These are phyloP conservation scores for Cottus gobio DNA, from an alignment of 2,113 vertebrate species.

Conservation along the genomic window DNA sequence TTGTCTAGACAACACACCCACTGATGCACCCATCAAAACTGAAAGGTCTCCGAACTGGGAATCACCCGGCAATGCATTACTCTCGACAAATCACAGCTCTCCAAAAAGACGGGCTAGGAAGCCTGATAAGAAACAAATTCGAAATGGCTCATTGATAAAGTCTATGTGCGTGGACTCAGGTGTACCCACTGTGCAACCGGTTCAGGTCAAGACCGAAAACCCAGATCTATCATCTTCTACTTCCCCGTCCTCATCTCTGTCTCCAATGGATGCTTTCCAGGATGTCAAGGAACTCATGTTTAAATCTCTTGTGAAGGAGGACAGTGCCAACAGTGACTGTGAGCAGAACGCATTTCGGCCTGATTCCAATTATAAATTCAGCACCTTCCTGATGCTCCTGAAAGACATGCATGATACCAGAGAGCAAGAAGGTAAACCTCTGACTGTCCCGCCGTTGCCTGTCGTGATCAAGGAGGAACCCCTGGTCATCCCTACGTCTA, in stretches of 20 bases:
- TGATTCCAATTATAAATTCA: constrained; percentile 93
- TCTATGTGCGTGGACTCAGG: constrained; percentile 13
- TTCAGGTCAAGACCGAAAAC: constrained; percentile 74
- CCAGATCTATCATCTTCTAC: constrained; percentile 57
- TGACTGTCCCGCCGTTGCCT: constrained; percentile 78
- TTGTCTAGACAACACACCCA: constrained; percentile 13
- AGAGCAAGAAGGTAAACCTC: constrained; percentile 90
- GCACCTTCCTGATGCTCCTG: constrained; percentile 95
- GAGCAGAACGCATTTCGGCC: constrained; percentile 80
- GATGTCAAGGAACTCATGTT: constrained; percentile 90
- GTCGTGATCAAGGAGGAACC: constrained; percentile 83
- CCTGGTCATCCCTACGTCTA: constrained; percentile 65
- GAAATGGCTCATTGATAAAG: constrained; percentile 65
- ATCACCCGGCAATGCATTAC: constrained; percentile 10
- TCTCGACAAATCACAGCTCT: constrained; percentile 46
- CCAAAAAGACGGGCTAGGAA: constrained; percentile 70
- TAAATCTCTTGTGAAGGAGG: constrained; percentile 86
- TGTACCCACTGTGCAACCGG: constrained; percentile 5
- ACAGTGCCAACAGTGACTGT: constrained; percentile 75
- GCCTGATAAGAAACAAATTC: constrained; percentile 68
- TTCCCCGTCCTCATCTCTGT: constrained; percentile 64
- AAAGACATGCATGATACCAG: constrained; percentile 96
- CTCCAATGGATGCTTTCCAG: constrained; percentile 85
- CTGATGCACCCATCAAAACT: constrained; percentile 40
- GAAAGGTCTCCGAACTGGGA: constrained; percentile 46